Evolutionary conservation across 2,797 vertebrate genomes (phyloP), one percentile per base, ranked within the genome.

Genomic region (Podarcis lilfordi): DNA sequence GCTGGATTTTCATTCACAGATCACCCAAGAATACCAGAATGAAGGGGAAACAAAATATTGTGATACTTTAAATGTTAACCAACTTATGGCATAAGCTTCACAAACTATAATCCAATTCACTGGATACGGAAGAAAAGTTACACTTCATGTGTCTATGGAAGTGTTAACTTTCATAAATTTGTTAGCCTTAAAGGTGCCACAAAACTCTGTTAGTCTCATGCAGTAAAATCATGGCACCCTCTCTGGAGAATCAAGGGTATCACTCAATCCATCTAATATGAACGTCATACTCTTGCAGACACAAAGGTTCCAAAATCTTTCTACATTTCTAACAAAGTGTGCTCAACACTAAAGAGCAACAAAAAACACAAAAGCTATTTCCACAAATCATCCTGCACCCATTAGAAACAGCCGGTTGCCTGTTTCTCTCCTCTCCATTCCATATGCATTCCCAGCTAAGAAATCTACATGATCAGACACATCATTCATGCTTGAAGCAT

Each of bases 401-500:
- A 10, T 59, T 23, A 86, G 50, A 69, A 78, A 45, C 13, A n/a
- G 19, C 32, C 69, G 7, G 11, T 37, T 78, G 13, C 66, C 61
- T n/a, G 50, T 55, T 32, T 77, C 78, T 82, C 29, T 59, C 78
- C 32, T 50, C 74, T 32, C 74, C 27, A 64, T n/a, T n/a, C 15
- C 45, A 79, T 85, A 15, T 64, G 25, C 55, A 76, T 59, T 45
- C 50, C 80, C 64, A 78, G 37, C 64, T 72, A 35, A 83, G 35
- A 78, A 88, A 83, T 69, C 10, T 79, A 79, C 50, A 55, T 55
- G 50, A 55, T 15, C 50, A 86, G 50, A 55, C 50, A 55, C 50
- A 55, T 55, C 50, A 71, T 40, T 72, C 82, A 72, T 79, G n/a
- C 25, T n/a, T 80, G 82, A 88, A 74, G 50, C 68, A 74, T 80